Evolutionary conservation across 2,888 invertebrate genomes (phyloP).

Genomic region (Chrysina gloriosa): DNA sequence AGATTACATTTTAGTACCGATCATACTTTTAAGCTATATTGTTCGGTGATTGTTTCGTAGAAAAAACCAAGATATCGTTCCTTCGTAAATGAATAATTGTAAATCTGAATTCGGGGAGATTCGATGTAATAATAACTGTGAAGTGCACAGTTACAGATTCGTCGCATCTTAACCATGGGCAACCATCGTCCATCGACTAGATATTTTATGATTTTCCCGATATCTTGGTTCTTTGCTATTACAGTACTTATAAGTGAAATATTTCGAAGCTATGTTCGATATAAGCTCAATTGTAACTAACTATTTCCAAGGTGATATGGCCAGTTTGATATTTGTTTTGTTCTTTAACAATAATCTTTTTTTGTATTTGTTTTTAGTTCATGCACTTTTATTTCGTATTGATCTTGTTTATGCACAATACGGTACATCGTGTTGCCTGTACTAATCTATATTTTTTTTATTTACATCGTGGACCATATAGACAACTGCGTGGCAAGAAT

Average conservation of each 20-base stretch:
- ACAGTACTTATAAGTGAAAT: background rate
- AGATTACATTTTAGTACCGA: no score
- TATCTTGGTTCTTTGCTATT: background rate
- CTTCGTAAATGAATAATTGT: no score
- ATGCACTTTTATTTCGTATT: slow-evolving; percentile 47
- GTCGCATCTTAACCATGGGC: no score
- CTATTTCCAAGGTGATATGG: slow-evolving; percentile 17
- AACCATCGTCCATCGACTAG: no score
- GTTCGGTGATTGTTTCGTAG: no score
- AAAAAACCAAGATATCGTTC: no score
- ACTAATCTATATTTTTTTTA: slow-evolving; percentile 54
- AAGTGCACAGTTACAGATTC: no score
- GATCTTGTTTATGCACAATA: slow-evolving; percentile 47
- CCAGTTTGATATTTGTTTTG: background rate
- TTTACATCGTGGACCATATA: slow-evolving; percentile 68
- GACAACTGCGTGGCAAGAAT: slow-evolving; percentile 85
- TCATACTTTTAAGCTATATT: no score
- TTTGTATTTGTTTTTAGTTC: slow-evolving; percentile 44
- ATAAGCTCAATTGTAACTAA: slow-evolving; percentile 10
- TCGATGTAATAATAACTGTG: no score
- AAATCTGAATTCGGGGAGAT: no score
- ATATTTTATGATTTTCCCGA: background rate
- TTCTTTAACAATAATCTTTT: slow-evolving; percentile 16
- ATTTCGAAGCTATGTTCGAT: background rate
- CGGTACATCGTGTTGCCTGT: slow-evolving; percentile 41